phyloP scores from a whole-genome alignment of 1,140 invertebrate species.

The Physella acuta region DNA sequence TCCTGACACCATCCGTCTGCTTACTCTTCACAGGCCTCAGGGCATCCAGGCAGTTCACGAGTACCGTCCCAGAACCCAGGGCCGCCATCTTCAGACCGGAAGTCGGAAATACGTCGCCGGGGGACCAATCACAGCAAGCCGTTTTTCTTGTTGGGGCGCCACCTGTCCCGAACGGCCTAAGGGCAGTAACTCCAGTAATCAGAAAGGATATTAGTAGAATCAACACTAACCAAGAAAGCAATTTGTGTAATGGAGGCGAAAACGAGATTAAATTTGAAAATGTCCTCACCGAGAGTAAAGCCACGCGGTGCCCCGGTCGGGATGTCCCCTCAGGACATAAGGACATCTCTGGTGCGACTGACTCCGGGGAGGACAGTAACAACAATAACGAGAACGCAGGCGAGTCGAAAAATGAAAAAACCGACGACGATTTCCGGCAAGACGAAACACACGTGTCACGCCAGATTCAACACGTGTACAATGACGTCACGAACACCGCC shows the following conservation, averaged over 20 bases:
- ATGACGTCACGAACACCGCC: neutral
- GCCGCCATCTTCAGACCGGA: conserved; percentile 21
- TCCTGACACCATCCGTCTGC: neutral
- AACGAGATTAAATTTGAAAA: conserved; percentile 1
- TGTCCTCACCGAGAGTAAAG: neutral
- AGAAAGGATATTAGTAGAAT: conserved; percentile 16
- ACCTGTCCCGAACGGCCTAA: neutral
- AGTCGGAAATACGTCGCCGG: conserved; percentile 18
- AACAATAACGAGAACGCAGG: neutral
- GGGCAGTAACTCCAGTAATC: conserved; percentile 2
- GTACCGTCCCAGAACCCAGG: neutral
- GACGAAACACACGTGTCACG: neutral
- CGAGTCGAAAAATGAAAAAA: neutral
- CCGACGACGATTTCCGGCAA: neutral
- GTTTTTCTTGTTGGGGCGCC: neutral
- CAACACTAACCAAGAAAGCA: neutral
- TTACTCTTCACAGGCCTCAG: neutral
- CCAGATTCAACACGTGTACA: neutral
- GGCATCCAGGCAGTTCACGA: neutral
- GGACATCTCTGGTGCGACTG: neutral
- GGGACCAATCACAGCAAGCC: conserved; percentile 11
- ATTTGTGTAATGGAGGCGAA: conserved; percentile 9
- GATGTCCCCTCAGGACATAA: neutral
- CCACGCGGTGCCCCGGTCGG: neutral
- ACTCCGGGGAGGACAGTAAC: neutral